Percentiles rank a stretch among this genome's conserved stretches.
These are phyloP conservation scores for Balaenoptera acutorostrata DNA, from an alignment of 2,113 vertebrate genomes.

Conservation along the genomic window DNA sequence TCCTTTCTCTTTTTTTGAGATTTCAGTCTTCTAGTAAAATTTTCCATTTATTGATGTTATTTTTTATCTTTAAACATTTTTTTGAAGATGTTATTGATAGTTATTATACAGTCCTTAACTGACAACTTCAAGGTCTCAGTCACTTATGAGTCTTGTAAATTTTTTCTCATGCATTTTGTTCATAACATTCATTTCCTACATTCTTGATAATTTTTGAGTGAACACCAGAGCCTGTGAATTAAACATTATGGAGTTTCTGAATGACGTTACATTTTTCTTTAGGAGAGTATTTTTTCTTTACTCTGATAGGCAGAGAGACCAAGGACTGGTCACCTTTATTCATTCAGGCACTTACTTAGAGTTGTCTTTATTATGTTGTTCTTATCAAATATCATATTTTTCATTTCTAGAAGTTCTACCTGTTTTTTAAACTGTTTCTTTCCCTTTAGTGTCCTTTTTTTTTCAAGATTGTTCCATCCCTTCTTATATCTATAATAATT, in stretches of 20 bases:
- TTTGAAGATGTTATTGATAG: neutral
- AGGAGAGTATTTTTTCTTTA: neutral
- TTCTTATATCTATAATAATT: neutral
- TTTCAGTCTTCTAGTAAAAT: neutral
- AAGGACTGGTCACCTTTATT: neutral
- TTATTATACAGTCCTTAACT: neutral
- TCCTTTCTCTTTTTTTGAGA: neutral
- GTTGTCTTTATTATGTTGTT: neutral
- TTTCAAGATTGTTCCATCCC: neutral
- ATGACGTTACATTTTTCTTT: neutral
- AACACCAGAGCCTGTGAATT: neutral
- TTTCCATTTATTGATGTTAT: neutral
- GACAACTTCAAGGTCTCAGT: neutral
- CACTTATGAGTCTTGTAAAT: neutral
- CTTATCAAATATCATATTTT: neutral
- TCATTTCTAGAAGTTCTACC: neutral
- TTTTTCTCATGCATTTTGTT: neutral
- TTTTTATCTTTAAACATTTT: neutral
- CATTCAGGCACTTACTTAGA: neutral
- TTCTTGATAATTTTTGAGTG: neutral
- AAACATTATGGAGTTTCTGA: neutral
- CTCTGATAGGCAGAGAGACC: neutral
- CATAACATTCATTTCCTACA: neutral
- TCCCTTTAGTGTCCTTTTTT: neutral
- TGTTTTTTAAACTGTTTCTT: neutral